Conservation (phyloP, 2,113 vertebrate species). For the Cyprinodon variegatus region DNA sequence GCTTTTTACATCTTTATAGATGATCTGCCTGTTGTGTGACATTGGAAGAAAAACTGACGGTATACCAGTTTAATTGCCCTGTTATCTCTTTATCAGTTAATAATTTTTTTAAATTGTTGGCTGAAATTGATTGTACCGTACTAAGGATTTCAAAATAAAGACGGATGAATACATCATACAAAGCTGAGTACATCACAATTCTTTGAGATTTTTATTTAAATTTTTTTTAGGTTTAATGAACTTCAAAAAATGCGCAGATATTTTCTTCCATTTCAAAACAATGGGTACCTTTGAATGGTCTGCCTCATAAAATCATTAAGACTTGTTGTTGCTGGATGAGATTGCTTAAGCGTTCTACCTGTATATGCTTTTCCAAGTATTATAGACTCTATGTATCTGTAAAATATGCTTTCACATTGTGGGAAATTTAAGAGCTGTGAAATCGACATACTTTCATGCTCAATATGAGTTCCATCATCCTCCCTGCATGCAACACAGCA, state of each 20-base stretch:
- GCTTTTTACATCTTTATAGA: too few relatives aligned
- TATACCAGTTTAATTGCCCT: too few relatives aligned
- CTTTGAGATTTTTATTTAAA: not conserved
- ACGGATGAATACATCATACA: too few relatives aligned
- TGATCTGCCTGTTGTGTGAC: too few relatives aligned
- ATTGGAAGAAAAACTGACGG: too few relatives aligned
- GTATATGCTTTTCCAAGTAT: not conserved
- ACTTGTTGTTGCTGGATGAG: too few relatives aligned
- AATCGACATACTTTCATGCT: slow-evolving; percentile 25
- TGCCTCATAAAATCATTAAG: not conserved
- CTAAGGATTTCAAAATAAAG: not conserved
- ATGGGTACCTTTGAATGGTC: not conserved
- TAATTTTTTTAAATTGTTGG: not conserved
- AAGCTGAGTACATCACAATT: not conserved
- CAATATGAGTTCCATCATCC: slow-evolving; percentile 29
- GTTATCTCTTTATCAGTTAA: not conserved
- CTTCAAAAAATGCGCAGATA: not conserved
- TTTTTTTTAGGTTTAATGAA: not conserved
- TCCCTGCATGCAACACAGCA: slow-evolving; percentile 32
- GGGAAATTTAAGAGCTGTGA: slow-evolving; percentile 42
- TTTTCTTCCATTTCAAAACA: not conserved
- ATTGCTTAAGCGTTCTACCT: too few relatives aligned
- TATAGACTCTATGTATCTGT: slow-evolving; percentile 30
- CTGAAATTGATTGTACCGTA: not conserved
- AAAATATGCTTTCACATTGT: slow-evolving; percentile 36